Conservation (phyloP, 2,797 vertebrate genomes). For the Crocodylus rhombifer region DNA sequence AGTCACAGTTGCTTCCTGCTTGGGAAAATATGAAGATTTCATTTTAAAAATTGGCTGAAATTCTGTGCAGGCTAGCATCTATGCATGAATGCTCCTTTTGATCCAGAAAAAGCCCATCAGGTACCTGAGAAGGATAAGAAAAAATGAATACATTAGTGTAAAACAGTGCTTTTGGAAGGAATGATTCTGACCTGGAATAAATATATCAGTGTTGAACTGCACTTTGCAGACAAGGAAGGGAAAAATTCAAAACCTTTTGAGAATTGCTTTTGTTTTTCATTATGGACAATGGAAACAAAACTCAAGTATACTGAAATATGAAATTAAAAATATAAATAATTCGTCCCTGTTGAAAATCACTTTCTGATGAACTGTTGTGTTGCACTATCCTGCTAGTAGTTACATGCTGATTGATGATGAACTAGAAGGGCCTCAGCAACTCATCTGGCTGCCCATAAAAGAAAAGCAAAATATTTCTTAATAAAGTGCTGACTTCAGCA, state of each 20-base stretch:
- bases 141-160: background rate
- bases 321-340: background rate
- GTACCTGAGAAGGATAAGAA: background rate
- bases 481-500: conserved; percentile 22
- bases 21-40: too few species aligned
- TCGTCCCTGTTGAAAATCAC: background rate
- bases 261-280: background rate
- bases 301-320: background rate
- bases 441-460: conserved; percentile 11
- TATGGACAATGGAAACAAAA: background rate
- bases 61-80: background rate
- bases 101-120: background rate
- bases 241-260: background rate
- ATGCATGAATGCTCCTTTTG: conserved; percentile 10
- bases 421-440: conserved; percentile 19
- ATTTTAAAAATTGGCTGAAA: too few species aligned
- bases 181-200: background rate
- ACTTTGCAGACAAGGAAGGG: background rate
- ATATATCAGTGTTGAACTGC: background rate
- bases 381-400: background rate
- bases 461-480: conserved; percentile 14
- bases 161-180: background rate
- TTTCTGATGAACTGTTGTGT: conserved; percentile 39
- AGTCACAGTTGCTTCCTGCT: too few species aligned
- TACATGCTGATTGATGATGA: background rate